Evolutionary conservation across 2,113 vertebrate species (phyloP).

Genomic region (Willisornis vidua): DNA sequence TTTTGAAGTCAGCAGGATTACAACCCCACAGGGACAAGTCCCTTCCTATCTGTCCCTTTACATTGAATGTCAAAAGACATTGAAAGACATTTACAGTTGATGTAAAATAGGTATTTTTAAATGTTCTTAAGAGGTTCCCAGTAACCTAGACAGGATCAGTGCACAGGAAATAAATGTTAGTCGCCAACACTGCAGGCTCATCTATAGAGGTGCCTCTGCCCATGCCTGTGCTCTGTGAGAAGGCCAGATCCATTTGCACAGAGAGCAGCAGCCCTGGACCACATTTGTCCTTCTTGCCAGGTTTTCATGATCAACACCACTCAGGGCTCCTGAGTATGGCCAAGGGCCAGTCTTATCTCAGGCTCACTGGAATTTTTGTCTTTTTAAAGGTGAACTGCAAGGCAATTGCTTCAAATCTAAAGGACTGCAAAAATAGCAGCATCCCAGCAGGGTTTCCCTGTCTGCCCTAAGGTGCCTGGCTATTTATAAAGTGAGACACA

Average conservation of each 20-base stretch:
- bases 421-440: not conserved
- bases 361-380: not conserved
- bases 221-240: accelerated
- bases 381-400: not conserved
- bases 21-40: not conserved
- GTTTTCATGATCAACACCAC: not conserved
- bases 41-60: not conserved
- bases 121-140: not conserved
- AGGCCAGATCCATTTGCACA: accelerated
- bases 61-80: not conserved
- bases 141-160: not conserved
- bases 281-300: not conserved
- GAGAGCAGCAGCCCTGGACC: not conserved
- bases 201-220: not conserved
- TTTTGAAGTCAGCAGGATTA: not conserved
- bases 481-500: not conserved
- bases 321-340: not conserved
- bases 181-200: not conserved
- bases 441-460: not conserved
- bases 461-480: not conserved
- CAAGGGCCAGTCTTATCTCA: not conserved
- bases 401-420: not conserved
- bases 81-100: not conserved
- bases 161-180: not conserved
- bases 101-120: not conserved